Base-by-base conservation (phyloP, 2,113 vertebrate species). In the Bufo gargarizans region DNA sequence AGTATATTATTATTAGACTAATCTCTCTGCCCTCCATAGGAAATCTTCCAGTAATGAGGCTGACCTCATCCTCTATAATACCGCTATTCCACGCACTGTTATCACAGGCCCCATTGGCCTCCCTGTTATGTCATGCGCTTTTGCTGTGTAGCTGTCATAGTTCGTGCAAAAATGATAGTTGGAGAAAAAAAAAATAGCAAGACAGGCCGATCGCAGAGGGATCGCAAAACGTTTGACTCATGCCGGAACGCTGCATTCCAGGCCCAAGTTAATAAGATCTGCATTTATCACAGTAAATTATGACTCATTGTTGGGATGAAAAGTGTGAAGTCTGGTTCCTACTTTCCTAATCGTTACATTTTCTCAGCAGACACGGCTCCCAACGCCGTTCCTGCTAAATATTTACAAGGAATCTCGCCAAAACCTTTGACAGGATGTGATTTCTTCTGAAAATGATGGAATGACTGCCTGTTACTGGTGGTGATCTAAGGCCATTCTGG, bases 281-380 rank as follows among this genome's bases (percentile, higher is more conserved):
- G 55, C 55, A 82, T 88, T 88, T 88, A 76, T 82, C 65, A 80
- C 86, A 80, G 77, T 16, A 87, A 81, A 87, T 88, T 82, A 59
- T 82, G 78, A 82, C 65, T 88, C 84, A 86, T 87, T 82, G 59
- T 88, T 87, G 77, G 78, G 65, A 20, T 33, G 55, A 88, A 88
- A 88, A 82, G 67, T 76, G 79, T 88, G 86, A 82, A 82, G 43
- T 76, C 79, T 88, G 65, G 82, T 82, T 88, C 79, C 77, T 88
- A 82, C 43, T 72, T 45, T 82, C 72, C 78, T 88, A 71, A 84
- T 49, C n/a, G 20, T 74, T 86, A 56, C 49, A 88, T 82, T 82
- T 86, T 82, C 22, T 61, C 22, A 77, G n/a, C 47, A 56, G 69
- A 59, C 16, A 61, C 12, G 43, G 55, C 67, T 76, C n/a, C 69